A percentile compares a stretch with the other conserved stretches of the same genome.
phyloP scores from a whole-genome alignment of 2,888 invertebrate genomes.

The Aphidoletes aphidimyza region DNA sequence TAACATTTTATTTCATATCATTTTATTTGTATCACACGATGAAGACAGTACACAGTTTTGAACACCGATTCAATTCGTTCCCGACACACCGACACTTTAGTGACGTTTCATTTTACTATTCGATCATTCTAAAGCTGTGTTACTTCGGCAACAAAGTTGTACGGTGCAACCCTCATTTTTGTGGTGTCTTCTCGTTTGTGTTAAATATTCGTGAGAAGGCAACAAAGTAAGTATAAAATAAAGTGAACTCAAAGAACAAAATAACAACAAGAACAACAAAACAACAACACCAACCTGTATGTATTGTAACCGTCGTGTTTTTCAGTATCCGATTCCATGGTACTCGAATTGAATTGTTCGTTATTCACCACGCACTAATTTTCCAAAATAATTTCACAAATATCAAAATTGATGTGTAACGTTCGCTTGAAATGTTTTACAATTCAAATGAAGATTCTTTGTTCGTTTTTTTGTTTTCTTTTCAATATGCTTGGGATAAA shows the following conservation, averaged over 20 bases:
- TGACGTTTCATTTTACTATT: too few species aligned
- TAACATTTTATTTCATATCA: neutral
- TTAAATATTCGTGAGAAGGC: too few species aligned
- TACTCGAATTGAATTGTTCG: neutral
- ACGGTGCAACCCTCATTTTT: too few species aligned
- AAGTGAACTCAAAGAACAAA: neutral
- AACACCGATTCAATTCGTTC: too few species aligned
- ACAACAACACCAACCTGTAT: constrained; percentile 27
- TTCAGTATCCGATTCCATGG: constrained; percentile 41
- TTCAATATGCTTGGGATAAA: too few species aligned
- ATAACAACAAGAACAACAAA: too few species aligned
- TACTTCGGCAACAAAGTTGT: too few species aligned
- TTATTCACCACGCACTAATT: constrained; percentile 34
- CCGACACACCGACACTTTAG: neutral
- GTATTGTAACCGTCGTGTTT: constrained; percentile 37
- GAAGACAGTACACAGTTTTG: too few species aligned
- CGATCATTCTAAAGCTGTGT: too few species aligned
- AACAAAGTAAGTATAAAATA: neutral
- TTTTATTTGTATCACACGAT: neutral
- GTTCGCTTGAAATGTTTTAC: neutral
- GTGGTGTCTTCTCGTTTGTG: too few species aligned
- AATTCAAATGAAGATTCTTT: neutral
- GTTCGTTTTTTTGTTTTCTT: too few species aligned
- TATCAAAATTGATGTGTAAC: neutral
- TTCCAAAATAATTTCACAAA: neutral